Conservation (phyloP, 2,888 invertebrate species). For the Chalcosyrphus nemorum region DNA sequence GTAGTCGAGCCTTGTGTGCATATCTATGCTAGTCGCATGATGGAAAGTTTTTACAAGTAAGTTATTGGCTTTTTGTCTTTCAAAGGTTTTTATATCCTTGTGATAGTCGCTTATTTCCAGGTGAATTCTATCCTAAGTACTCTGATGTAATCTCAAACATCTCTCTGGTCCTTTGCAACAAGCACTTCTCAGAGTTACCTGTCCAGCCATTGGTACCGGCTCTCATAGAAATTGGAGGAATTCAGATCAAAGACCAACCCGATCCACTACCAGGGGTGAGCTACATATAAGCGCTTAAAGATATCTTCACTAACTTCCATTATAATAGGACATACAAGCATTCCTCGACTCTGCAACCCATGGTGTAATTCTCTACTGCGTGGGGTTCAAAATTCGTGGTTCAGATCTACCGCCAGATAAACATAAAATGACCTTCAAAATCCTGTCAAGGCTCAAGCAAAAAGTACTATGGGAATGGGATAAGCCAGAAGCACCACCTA, state of each 20-base stretch:
- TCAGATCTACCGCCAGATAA: constrained; percentile 82
- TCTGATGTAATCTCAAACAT: constrained; percentile 75
- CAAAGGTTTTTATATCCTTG: not conserved
- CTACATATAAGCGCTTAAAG: constrained; percentile 48
- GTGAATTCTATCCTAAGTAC: constrained; percentile 75
- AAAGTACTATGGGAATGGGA: constrained; percentile 88
- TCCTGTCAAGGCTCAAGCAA: constrained; percentile 84
- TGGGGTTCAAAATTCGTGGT: constrained; percentile 81
- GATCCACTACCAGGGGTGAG: constrained; percentile 74
- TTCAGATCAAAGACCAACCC: constrained; percentile 77
- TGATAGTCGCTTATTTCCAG: constrained; percentile 73
- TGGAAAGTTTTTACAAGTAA: constrained; percentile 49
- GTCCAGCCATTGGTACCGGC: constrained; percentile 78
- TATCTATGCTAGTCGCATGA: constrained; percentile 2
- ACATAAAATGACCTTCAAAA: constrained; percentile 83
- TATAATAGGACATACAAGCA: constrained; percentile 79
- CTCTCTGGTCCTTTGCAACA: constrained; percentile 77
- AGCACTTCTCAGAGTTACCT: constrained; percentile 78
- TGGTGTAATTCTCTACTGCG: constrained; percentile 81
- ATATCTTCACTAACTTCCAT: constrained; percentile 1
- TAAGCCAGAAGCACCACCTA: constrained; percentile 78
- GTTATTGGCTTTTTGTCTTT: not conserved
- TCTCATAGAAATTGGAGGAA: constrained; percentile 79
- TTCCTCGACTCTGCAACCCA: constrained; percentile 80
- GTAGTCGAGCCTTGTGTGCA: constrained; percentile 11